phyloP scores from a whole-genome alignment of 2,888 invertebrate genomes.

The Chaitophorus viminalis region DNA sequence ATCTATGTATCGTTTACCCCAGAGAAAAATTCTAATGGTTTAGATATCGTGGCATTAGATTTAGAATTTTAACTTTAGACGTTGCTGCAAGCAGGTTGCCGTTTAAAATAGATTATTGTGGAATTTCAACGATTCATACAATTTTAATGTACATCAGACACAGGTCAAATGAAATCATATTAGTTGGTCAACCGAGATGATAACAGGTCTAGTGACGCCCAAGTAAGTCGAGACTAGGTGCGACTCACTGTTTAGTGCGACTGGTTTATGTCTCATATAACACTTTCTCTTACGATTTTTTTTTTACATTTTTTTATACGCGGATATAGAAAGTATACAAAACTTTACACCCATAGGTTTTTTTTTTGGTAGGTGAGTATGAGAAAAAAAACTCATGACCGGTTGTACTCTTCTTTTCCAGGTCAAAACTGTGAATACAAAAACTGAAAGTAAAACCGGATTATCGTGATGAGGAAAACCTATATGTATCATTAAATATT shows the following conservation, averaged over 20 bases:
- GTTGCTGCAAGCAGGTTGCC: neutral
- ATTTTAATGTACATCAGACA: conserved; percentile 6
- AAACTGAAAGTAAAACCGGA: neutral
- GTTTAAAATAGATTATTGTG: conserved; percentile 3
- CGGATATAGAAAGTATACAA: conserved; percentile 47
- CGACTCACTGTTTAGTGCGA: neutral
- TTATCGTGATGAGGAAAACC: neutral
- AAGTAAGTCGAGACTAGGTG: neutral
- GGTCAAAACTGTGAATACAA: conserved; percentile 35
- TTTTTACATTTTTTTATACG: neutral
- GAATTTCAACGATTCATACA: conserved; percentile 15
- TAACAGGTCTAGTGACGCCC: conserved; percentile 3
- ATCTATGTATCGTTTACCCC: neutral
- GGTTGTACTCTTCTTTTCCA: conserved; percentile 34
- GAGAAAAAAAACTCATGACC: conserved; percentile 12
- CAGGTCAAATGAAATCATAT: conserved; percentile 24
- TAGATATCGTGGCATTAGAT: neutral
- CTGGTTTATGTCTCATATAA: conserved; percentile 37
- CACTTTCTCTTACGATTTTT: conserved; percentile 55
- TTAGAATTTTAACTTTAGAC: neutral
- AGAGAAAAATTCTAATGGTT: neutral
- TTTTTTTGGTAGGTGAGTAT: neutral
- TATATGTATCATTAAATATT: neutral
- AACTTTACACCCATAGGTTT: conserved; percentile 49
- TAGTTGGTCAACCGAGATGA: conserved; percentile 36